Conservation (phyloP, 1,140 invertebrate genomes). For the Drosophila azteca region DNA sequence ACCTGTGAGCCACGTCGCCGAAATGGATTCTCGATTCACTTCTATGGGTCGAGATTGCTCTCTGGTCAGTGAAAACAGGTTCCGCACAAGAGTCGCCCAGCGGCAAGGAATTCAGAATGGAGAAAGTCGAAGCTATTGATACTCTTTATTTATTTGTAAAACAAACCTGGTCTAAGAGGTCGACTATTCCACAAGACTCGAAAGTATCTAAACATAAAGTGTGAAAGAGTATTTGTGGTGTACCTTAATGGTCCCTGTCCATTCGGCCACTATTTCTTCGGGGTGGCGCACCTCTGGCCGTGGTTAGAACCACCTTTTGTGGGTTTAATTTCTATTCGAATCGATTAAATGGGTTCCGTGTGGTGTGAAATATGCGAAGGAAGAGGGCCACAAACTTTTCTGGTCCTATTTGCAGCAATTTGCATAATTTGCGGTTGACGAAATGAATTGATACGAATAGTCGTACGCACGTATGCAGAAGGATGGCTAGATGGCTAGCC, state of each 20-base stretch:
- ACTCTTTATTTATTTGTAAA: no score
- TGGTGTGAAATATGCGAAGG: slow-evolving; percentile 4
- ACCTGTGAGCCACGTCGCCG: slow-evolving; percentile 41
- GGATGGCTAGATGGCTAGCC: background rate
- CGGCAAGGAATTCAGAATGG: no score
- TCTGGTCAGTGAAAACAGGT: background rate
- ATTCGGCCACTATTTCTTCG: no score
- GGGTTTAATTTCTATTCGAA: slow-evolving; percentile 8
- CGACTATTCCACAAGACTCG: no score
- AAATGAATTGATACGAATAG: background rate
- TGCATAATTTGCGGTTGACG: slow-evolving; percentile 53
- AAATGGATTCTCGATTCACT: background rate
- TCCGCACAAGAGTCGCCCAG: no score
- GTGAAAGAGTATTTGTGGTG: no score
- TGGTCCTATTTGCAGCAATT: slow-evolving; percentile 57
- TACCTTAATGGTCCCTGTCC: no score
- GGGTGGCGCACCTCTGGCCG: no score
- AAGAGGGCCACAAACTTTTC: slow-evolving; percentile 23
- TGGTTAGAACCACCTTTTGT: background rate
- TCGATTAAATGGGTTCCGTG: background rate
- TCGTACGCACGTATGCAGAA: background rate
- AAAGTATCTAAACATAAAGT: no score
- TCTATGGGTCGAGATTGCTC: background rate
- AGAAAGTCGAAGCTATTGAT: no score
- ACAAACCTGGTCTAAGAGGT: no score